Evolutionary conservation across 1,140 invertebrate genomes (phyloP), one percentile per base, ranked within the genome.

Genomic region (Glossosoma conforme): DNA sequence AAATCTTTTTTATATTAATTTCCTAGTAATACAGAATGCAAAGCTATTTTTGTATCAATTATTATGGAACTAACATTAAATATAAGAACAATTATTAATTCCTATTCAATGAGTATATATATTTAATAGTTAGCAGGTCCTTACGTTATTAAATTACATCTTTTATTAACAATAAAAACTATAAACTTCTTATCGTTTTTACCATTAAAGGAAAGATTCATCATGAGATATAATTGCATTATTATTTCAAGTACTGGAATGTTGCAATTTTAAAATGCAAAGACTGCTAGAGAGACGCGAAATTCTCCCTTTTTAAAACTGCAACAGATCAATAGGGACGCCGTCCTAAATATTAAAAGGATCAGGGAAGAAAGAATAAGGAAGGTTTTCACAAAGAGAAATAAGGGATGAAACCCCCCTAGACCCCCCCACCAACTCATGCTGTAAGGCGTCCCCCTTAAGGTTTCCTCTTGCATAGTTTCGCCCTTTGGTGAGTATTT

Each of bases 331-430:
- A 44, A 21, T 36, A 30, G 47, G 42, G 44, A 44, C 42, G 28
- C 44, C 20, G 20, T 49, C 49, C 52, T 41, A 50, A 56, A 56
- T 56, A 48, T 56, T 56, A 57, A 51, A 52, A 43, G 54, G 54
- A 57, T 57, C 49, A 52, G 38, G 41, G 40, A 22, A 47, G 45
- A 42, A 22, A 47, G 45, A 44, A 52, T 32, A 33, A 48, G 51
- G 44, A 52, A 52, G 54, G 44, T 57, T 57, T 52, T 57, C 52
- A 57, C 54, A 57, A 57, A 52, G 54, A 48, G 41, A 47, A 51
- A 56, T 52, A 54, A 54, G 47, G 52, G 52, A 54, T 36, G 41
- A 36, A 25, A 37, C 46, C 54, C 48, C 38, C 44, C 54, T 8
- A 8, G 28, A 44, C 20, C 32, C 36, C 30, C 24, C n/a, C n/a